Conservation (phyloP, 2,113 vertebrate genomes). For the Rhinoptilus africanus region DNA sequence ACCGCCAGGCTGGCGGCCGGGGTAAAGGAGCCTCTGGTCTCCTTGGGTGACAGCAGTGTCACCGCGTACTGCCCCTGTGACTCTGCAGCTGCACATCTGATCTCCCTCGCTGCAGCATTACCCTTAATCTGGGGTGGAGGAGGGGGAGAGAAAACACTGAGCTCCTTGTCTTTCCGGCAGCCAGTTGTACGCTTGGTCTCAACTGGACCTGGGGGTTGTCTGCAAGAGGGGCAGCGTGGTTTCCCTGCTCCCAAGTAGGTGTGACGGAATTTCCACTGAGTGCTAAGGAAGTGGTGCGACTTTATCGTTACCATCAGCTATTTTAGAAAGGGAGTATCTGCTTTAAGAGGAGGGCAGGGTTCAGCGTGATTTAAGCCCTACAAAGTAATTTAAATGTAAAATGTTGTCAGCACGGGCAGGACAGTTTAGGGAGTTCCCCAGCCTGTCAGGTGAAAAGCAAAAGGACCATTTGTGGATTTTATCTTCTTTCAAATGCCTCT, state of each 20-base stretch:
- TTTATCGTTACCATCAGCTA: neutral
- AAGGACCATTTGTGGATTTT: neutral
- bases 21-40: neutral
- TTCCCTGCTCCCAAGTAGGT: neutral
- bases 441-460: neutral
- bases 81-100: neutral
- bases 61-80: neutral
- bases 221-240: neutral
- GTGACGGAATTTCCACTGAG: neutral
- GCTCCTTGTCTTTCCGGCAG: neutral
- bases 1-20: neutral
- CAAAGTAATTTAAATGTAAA: neutral
- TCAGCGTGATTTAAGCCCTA: neutral
- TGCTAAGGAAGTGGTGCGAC: neutral
- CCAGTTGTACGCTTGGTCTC: neutral
- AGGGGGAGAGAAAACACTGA: neutral
- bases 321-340: neutral
- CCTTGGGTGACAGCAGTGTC: neutral
- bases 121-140: neutral
- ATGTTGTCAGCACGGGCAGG: neutral
- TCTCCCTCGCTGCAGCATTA: neutral
- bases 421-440: neutral
- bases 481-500: neutral
- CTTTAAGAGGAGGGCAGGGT: neutral
- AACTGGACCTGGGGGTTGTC: neutral